Evolutionary conservation across 2,888 invertebrate genomes (phyloP).

Genomic region (Philereme transversata): DNA sequence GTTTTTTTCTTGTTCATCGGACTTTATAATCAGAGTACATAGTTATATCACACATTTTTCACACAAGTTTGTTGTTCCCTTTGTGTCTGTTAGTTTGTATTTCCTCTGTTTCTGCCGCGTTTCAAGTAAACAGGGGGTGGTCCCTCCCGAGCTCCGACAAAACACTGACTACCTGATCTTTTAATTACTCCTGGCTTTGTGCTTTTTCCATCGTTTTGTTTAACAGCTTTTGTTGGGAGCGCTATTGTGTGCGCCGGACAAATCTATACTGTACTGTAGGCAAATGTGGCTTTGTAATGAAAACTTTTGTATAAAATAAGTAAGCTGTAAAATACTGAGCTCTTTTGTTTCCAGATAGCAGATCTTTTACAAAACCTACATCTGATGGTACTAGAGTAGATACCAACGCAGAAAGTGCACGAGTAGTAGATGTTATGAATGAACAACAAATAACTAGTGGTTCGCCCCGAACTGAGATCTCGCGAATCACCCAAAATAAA

Average conservation of each 20-base stretch:
- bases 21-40: no score
- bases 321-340: background rate
- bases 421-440: no score
- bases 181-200: slow-evolving; percentile 61
- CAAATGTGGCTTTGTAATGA: slow-evolving; percentile 20
- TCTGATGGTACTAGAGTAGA: no score
- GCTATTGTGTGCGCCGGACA: slow-evolving; percentile 36
- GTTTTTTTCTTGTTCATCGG: no score
- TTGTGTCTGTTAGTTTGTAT: background rate
- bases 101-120: slow-evolving; percentile 1
- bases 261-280: slow-evolving; percentile 31
- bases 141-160: slow-evolving; percentile 35
- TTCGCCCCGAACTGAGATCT: no score
- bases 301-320: slow-evolving; percentile 11
- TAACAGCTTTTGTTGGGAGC: slow-evolving; percentile 41
- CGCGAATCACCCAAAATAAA: no score
- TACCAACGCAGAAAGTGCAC: no score
- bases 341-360: slow-evolving; percentile 2
- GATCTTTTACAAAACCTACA: no score
- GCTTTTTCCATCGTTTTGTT: slow-evolving; percentile 48
- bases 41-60: background rate
- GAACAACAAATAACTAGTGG: no score
- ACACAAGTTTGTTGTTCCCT: slow-evolving; percentile 1
- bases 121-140: slow-evolving; percentile 47
- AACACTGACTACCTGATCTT: slow-evolving; percentile 65